Evolutionary conservation across 35 echinoderm and acorn worm genomes (phyloP), one percentile per base, ranked within the genome.

Genomic region (Apostichopus parvimensis): DNA sequence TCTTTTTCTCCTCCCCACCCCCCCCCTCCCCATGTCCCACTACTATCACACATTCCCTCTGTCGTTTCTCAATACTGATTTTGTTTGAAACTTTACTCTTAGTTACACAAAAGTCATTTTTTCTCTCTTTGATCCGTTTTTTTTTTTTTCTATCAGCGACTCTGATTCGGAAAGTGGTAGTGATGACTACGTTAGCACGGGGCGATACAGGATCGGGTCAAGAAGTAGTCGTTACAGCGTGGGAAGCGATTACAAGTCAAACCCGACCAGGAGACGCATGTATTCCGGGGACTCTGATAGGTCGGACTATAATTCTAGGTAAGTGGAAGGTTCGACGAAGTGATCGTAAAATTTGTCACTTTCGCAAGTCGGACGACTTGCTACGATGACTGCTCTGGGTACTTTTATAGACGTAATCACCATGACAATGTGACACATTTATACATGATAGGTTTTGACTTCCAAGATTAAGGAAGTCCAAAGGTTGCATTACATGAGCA

Each of bases 211-310:
- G 54, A 84, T 58, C 11, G 60, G 68, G 9, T 88, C 86, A 18
- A 60, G 86, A 45, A 75, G 86, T 72, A 88, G 86, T 17, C 86
- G 86, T 14, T 88, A 72, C 60, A 88, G 86, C 25, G 68, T 21
- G 11, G 45, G 28, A 14, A 84, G 81, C 4, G 56, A 84, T 23
- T 58, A 84, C 81, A 18, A 10, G 21, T 88, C 86, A 34, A 75
- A 22, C 68, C 45, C 23, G 18, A 18, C 22, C 8, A 88, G 86
- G 52, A 88, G 86, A 66, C 58, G 86, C 8, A 54, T 71, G 23
- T 88, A 88, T 64, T 88, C 86, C 3, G 86, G 11, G 45, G 86
- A 88, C 52, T 88, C 86, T 4, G 86, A 88, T 34, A 73, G 52
- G 28, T 88, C 86, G 18, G 86, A 88, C 60, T 75, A 34, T 34